phyloP scores from a whole-genome alignment of 2,888 invertebrate species.

The Amiota mariae region DNA sequence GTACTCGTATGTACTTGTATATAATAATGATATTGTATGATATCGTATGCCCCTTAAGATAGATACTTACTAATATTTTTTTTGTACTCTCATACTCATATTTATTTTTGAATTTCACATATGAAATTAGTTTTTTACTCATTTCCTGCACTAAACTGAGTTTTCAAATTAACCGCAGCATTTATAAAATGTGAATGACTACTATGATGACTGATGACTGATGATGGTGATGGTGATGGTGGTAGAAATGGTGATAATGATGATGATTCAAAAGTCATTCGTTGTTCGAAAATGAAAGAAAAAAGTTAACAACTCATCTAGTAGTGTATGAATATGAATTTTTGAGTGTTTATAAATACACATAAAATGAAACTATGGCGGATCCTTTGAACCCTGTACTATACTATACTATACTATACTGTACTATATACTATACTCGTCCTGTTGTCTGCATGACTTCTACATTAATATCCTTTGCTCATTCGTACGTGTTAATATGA shows the following conservation, averaged over 20 bases:
- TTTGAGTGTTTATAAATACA: slow-evolving; percentile 25
- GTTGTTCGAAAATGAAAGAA: too few relatives aligned
- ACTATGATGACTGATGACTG: too few relatives aligned
- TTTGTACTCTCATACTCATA: neutral
- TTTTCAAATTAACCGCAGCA: too few relatives aligned
- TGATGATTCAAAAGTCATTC: too few relatives aligned
- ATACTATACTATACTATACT: slow-evolving; percentile 12
- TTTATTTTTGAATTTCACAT: neutral
- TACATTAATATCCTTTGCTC: slow-evolving; percentile 70
- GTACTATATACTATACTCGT: slow-evolving; percentile 18
- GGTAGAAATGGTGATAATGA: too few relatives aligned
- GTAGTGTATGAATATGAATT: neutral
- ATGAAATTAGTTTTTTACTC: slow-evolving; percentile 40
- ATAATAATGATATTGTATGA: neutral
- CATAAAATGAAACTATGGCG: too few relatives aligned
- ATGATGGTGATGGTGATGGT: too few relatives aligned
- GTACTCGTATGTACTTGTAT: too few relatives aligned
- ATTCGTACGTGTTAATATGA: slow-evolving; percentile 73
- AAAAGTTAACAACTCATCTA: too few relatives aligned
- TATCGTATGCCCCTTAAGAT: neutral
- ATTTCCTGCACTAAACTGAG: too few relatives aligned
- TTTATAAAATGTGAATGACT: too few relatives aligned
- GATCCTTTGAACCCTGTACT: neutral
- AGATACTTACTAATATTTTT: neutral
- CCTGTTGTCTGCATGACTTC: slow-evolving; percentile 43